Base-by-base conservation (phyloP, 2,888 invertebrate species). In the Ennomos quercinarius region DNA sequence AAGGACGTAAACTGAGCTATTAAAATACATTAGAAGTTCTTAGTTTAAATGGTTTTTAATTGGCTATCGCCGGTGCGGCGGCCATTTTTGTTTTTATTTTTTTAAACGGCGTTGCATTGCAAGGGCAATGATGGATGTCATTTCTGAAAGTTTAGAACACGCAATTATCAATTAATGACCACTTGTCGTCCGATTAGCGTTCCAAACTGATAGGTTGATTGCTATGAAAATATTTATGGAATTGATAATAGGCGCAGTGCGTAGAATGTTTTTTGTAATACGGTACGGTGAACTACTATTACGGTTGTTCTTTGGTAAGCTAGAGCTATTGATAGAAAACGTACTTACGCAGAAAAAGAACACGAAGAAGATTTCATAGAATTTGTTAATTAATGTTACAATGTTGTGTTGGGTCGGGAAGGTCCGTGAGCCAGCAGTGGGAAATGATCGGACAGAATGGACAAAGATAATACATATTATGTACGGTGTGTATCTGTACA, bases 181-280 rank as follows among this genome's bases (percentile, higher is more conserved):
- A 72, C 71, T 79, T 74, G 71, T 62, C 67, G 62, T 67, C 64
- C 72, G 70, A 82, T 83, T 83, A 79, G 76, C 86, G 78, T 84
- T 81, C 84, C 84, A 64, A 78, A 73, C 73, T 83, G 87, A 87
- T 87, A 82, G 85, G 82, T 86, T 86, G 87, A 88, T 87, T 86
- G 76, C 83, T 82, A 78, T 77, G 80, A 83, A 83, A 84, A 84
- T 85, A 86, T 87, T 89, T 87, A 83, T 84, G 79, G 84, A 77
- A 83, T 83, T 81, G 77, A 77, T 79, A 77, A 74, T 74, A 66
- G 69, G 67, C 55, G 43, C 57, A 53, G 42, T 70, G 64, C 60
- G 64, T 68, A 71, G 71, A 77, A 74, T 74, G 55, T 73, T 73
- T 72, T 78, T 76, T 69, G 68, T 78, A 77, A 77, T 76, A 68